phyloP scores from a whole-genome alignment of 2,113 vertebrate genomes.

The Grammomys dolichurus region DNA sequence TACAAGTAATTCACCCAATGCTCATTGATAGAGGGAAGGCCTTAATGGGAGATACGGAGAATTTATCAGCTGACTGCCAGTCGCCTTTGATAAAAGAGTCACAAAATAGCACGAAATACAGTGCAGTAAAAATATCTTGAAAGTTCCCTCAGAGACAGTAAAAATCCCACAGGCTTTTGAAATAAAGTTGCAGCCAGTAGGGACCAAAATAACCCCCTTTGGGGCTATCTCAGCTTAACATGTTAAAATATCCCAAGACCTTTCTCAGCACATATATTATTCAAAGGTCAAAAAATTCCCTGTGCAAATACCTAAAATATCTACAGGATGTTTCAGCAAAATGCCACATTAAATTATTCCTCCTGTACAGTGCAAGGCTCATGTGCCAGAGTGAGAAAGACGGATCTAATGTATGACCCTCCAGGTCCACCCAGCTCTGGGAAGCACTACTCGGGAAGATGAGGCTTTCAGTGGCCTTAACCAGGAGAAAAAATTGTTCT shows the following conservation, averaged over 20 bases:
- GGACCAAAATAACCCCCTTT: conserved; percentile 70
- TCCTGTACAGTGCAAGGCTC: conserved; percentile 21
- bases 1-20: neutral
- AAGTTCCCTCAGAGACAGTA: conserved; percentile 36
- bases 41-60: neutral
- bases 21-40: neutral
- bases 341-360: conserved; percentile 69
- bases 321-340: conserved; percentile 70
- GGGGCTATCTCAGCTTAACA: conserved; percentile 60
- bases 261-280: conserved; percentile 78
- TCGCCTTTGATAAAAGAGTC: conserved; percentile 35
- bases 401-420: neutral
- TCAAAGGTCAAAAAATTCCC: conserved; percentile 81
- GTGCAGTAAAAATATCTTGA: conserved; percentile 30
- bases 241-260: conserved; percentile 77
- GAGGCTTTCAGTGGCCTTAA: neutral
- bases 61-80: neutral
- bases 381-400: conserved; percentile 23
- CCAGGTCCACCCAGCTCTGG: neutral
- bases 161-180: conserved; percentile 58
- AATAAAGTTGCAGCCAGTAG: conserved; percentile 46
- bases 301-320: conserved; percentile 80
- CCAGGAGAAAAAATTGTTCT: neutral
- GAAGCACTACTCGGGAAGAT: neutral
- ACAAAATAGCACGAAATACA: conserved; percentile 36